phyloP scores from a whole-genome alignment of 37 sponge, comb jelly and placozoan genomes.

The Cliona cf. orientalis region DNA sequence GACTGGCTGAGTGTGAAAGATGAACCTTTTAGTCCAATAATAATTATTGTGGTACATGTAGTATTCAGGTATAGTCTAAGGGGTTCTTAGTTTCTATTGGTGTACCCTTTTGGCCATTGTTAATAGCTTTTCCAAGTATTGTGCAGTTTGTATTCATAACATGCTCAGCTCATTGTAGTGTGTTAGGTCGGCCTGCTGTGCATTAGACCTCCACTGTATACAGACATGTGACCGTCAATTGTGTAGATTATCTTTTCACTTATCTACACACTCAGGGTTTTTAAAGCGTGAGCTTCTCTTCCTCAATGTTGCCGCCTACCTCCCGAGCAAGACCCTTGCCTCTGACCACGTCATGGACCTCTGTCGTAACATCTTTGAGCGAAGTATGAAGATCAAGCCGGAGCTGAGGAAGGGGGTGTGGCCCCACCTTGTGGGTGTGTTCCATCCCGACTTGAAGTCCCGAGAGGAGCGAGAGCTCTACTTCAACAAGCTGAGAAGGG shows the following conservation, averaged over 20 bases:
- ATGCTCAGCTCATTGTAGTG: too few relatives aligned
- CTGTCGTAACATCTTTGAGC: conserved; percentile 28
- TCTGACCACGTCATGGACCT: background rate
- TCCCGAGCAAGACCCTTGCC: conserved; percentile 36
- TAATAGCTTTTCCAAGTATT: too few relatives aligned
- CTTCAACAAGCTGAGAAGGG: conserved; percentile 38
- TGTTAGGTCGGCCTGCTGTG: too few relatives aligned
- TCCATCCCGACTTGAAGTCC: conserved; percentile 52
- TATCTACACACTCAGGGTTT: conserved; percentile 7
- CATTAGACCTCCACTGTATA: too few relatives aligned
- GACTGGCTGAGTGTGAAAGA: too few relatives aligned
- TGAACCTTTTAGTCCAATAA: too few relatives aligned
- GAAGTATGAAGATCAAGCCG: conserved; percentile 28
- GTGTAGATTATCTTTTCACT: background rate
- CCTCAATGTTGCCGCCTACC: conserved; percentile 22
- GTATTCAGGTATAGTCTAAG: too few relatives aligned
- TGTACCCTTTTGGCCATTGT: too few relatives aligned
- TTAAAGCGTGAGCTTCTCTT: conserved; percentile 27
- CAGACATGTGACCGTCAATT: background rate
- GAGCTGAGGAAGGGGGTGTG: conserved; percentile 45
- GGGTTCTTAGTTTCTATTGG: too few relatives aligned
- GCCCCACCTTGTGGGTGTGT: conserved; percentile 65
- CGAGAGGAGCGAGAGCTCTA: conserved; percentile 49
- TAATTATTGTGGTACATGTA: too few relatives aligned
- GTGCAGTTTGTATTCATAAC: too few relatives aligned